Conservation (phyloP, 2,113 vertebrate species). For the Rafetus swinhoei region DNA sequence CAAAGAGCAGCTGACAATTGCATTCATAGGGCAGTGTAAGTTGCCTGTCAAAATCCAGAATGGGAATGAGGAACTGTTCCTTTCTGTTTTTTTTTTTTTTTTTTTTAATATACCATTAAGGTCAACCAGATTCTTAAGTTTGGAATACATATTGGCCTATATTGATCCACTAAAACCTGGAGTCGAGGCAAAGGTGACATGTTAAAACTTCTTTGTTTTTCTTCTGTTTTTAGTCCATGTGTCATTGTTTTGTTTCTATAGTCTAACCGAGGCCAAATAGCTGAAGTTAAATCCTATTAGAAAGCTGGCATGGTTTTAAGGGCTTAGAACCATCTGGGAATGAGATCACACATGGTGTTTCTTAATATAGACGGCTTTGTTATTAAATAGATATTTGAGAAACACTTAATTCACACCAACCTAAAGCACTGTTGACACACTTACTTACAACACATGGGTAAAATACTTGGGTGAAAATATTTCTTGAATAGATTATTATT, state of each 20-base stretch:
- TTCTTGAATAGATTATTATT: not conserved
- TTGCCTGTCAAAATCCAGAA: not conserved
- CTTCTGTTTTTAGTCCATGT: conserved; percentile 23
- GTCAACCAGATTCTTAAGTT: not conserved
- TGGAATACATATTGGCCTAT: not conserved
- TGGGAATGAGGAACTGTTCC: not conserved
- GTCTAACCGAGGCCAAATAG: conserved; percentile 68
- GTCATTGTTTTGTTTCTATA: conserved; percentile 67
- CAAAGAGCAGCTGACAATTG: not conserved
- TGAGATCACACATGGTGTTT: conserved; percentile 59
- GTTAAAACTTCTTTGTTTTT: conserved; percentile 14
- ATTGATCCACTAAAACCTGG: not conserved
- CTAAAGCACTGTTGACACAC: conserved; percentile 53
- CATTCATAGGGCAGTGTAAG: not conserved
- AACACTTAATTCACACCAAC: conserved; percentile 49
- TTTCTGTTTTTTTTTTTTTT: not conserved
- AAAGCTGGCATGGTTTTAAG: conserved; percentile 66
- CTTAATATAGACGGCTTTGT: conserved; percentile 75
- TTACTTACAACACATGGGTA: conserved; percentile 32
- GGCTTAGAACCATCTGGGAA: conserved; percentile 73
- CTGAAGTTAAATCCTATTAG: conserved; percentile 76
- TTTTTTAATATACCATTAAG: not conserved
- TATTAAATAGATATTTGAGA: conserved; percentile 61
- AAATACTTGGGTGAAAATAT: conserved; percentile 11
- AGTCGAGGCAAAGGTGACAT: not conserved